These are phyloP conservation scores for Drosophila leontia DNA, from an alignment of 1,140 invertebrate genomes.

Conservation along the genomic window DNA sequence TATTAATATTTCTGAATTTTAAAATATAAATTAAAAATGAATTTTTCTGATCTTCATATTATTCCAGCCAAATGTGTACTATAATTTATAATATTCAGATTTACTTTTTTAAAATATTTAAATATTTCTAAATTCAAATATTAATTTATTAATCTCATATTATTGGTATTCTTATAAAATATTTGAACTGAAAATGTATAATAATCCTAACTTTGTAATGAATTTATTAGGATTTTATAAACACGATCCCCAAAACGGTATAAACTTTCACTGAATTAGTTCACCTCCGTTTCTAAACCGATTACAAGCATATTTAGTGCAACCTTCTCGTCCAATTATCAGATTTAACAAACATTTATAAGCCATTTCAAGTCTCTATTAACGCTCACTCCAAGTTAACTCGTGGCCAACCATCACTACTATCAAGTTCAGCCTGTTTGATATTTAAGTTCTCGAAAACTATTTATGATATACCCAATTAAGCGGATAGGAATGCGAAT, in stretches of 20 bases:
- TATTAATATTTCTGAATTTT: neutral
- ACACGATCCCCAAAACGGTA: neutral
- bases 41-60: too few relatives aligned
- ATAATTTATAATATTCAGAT: too few relatives aligned
- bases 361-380: slow-evolving; percentile 20
- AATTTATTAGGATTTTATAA: neutral
- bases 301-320: neutral
- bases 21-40: neutral
- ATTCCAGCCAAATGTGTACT: too few relatives aligned
- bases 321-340: slow-evolving; percentile 8
- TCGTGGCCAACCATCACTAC: neutral
- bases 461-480: slow-evolving; percentile 46
- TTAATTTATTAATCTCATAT: too few relatives aligned
- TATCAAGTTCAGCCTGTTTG: slow-evolving; percentile 4
- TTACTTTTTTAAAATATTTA: too few relatives aligned
- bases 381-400: slow-evolving; percentile 3
- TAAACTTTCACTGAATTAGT: slow-evolving; percentile 2
- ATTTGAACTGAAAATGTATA: too few relatives aligned
- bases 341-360: slow-evolving; percentile 12
- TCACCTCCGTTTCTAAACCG: too few relatives aligned
- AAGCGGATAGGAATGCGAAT: slow-evolving; percentile 38
- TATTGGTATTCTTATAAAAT: too few relatives aligned
- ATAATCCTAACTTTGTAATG: too few relatives aligned
- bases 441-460: slow-evolving; percentile 30
- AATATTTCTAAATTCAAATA: too few relatives aligned